Base-by-base conservation (phyloP, 2,797 vertebrate genomes). In the Psittacula echo region DNA sequence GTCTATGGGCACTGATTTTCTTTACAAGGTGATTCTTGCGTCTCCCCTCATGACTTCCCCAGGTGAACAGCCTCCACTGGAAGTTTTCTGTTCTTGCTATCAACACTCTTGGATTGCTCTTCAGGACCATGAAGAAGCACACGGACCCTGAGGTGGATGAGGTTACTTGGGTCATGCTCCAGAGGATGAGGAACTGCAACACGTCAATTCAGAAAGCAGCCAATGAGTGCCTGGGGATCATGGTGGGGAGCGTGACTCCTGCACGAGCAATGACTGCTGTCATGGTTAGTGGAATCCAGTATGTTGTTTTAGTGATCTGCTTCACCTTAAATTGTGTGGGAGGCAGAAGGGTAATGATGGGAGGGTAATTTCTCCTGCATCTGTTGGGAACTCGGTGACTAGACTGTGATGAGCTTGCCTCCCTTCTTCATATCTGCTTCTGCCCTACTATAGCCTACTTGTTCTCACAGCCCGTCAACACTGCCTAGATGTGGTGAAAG, bases 131-230 rank as follows among this genome's bases (percentile, higher is more conserved):
- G 85, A 98, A 95, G 96, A 96, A 93, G 66, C 85, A 86, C 50
- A 97, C 98, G 98, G 98, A 98, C 94, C 96, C 79, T 5, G 97
- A 97, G 17, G 96, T 97, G 3, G 97, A 98, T 16, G 97, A 94
- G n/a, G 53, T 97, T 13, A 27, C 93, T 60, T 75, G 45, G 4
- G 96, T 97, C 45, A 85, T 98, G 85, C 97, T 98, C 5, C 97
- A 94, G 75, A 97, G 90, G 93, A 94, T 94, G 39, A 93, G 95
- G 2, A 96, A 98, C 71, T 56, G 96, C 84, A 98, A 73, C 11
- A 95, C 97, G 68, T 98, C 98, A 86, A 96, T 98, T 62, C 97
- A 97, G 85, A 95, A 92, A 77, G 97, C 95, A 3, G 96, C 97
- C 11, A 80, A 37, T 39, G 45, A 8, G 7, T 93, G 97, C 26